Conservation (phyloP, 2,113 vertebrate species). For the Scatophagus argus region DNA sequence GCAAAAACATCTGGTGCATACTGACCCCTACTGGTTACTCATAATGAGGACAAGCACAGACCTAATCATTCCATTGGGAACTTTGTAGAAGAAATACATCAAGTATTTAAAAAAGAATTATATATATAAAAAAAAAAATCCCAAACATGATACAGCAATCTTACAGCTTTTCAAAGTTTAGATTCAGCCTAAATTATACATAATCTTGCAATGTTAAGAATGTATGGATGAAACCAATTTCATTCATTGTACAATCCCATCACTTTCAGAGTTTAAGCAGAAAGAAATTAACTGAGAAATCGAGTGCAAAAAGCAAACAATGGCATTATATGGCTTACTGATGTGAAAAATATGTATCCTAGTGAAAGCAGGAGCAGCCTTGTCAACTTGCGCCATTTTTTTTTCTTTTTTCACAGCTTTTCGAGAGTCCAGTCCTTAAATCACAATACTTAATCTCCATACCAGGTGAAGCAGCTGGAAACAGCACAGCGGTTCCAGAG, state of each 20-base stretch:
- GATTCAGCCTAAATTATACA: constrained; percentile 24
- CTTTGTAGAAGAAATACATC: constrained; percentile 38
- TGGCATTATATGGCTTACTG: constrained; percentile 76
- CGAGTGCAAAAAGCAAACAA: constrained; percentile 77
- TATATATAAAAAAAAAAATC: constrained; percentile 37
- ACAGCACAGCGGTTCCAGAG: constrained; percentile 59
- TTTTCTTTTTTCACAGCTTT: constrained; percentile 62
- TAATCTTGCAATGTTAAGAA: constrained; percentile 30
- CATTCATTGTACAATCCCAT: background rate
- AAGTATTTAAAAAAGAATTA: constrained; percentile 50
- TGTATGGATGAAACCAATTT: background rate
- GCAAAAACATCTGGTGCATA: constrained; percentile 19
- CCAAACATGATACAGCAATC: constrained; percentile 44
- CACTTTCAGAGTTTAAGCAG: constrained; percentile 19
- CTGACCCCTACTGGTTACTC: constrained; percentile 68
- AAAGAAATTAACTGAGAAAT: constrained; percentile 32
- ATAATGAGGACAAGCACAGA: constrained; percentile 16
- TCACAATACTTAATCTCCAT: constrained; percentile 36
- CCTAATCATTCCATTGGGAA: background rate
- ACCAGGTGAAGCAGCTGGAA: constrained; percentile 52
- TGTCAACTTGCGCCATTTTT: constrained; percentile 9
- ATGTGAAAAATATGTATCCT: constrained; percentile 52
- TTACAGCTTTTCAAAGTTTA: constrained; percentile 44
- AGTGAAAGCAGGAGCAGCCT: constrained; percentile 46
- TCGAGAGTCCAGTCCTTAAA: constrained; percentile 53